Base-by-base conservation (phyloP, 2,113 vertebrate species). In the Burhinus bistriatus region DNA sequence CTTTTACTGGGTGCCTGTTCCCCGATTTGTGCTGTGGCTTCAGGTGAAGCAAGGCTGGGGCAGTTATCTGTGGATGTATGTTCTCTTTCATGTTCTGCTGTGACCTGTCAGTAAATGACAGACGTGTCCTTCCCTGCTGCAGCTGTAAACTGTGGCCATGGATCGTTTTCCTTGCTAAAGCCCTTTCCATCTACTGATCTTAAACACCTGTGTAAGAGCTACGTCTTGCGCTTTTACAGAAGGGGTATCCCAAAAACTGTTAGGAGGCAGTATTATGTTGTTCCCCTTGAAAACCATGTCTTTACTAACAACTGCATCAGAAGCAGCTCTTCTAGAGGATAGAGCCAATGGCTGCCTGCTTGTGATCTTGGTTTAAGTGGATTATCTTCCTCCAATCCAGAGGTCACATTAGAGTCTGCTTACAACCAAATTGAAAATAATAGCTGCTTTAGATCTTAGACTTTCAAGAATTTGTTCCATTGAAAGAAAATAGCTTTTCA, bases 341-440 rank as follows among this genome's bases (percentile, higher is more conserved):
- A 73, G 38, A 81, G 78, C 58, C 62, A 83, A 9, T 59, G 83
- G 70, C 54, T 92, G 75, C 45, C 72, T 70, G 62, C 78, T 52
- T 93, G 65, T 90, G 89, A 78, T 95, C 82, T 86, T 80, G 49
- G 38, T 94, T 95, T 95, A 95, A 93, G 64, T 95, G 83, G 71
- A 87, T 93, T 91, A 80, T 92, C 52, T 86, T 91, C 49, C 61
- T 81, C 25, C 71, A n/a, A 6, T 64, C 59, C 85, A n/a, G 78
- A 93, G 92, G 90, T 94, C 96, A 83, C 34, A 20, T 47, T 76
- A 79, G 57, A 87, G 73, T n/a, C 84, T 76, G 19, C 84, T 90
- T 96, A 93, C 49, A 83, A 54, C 57, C 66, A 80, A 83, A 79
- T 26, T 77, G 92, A 87, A 95, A 94, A 85, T 75, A 87, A 65